phyloP scores from a whole-genome alignment of 2,113 vertebrate species.

The Oryzias curvinotus region DNA sequence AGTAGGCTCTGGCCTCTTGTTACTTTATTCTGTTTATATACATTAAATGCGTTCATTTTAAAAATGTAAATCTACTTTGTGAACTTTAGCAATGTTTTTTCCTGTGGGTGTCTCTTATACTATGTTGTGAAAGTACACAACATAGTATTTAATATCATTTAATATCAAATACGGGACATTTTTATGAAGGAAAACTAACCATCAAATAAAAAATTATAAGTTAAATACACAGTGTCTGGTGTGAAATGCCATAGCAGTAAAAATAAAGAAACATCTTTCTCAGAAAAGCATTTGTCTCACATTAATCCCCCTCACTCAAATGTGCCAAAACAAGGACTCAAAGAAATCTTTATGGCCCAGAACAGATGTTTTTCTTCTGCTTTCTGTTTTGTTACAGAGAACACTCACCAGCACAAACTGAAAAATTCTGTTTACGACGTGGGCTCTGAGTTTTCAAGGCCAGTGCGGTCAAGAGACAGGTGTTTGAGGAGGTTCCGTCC shows the following conservation, averaged over 20 bases:
- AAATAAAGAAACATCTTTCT: constrained; percentile 13
- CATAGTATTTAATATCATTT: no score
- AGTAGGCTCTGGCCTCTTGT: no score
- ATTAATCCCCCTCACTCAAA: constrained; percentile 19
- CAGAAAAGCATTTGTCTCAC: constrained; percentile 2
- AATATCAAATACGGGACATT: no score
- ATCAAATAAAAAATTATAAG: not conserved
- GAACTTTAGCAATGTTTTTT: no score
- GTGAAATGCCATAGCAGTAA: constrained; percentile 2
- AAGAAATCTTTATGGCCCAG: constrained; percentile 24
- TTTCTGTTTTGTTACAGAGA: constrained; percentile 29
- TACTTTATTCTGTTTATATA: no score
- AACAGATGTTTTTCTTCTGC: constrained; percentile 48
- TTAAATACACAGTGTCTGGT: not conserved
- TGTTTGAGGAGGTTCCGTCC: constrained; percentile 39
- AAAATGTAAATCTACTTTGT: no score
- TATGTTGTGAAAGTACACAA: no score
- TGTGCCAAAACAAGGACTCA: constrained; percentile 22
- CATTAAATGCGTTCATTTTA: no score
- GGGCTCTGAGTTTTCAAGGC: constrained; percentile 23
- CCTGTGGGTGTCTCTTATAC: no score
- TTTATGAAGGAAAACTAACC: no score
- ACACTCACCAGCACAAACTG: constrained; percentile 14
- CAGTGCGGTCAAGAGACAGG: constrained; percentile 47
- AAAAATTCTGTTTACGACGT: constrained; percentile 43